Evolutionary conservation across 2,888 invertebrate genomes (phyloP), one percentile per base, ranked within the genome.

Genomic region (Stictocephala bisonia): DNA sequence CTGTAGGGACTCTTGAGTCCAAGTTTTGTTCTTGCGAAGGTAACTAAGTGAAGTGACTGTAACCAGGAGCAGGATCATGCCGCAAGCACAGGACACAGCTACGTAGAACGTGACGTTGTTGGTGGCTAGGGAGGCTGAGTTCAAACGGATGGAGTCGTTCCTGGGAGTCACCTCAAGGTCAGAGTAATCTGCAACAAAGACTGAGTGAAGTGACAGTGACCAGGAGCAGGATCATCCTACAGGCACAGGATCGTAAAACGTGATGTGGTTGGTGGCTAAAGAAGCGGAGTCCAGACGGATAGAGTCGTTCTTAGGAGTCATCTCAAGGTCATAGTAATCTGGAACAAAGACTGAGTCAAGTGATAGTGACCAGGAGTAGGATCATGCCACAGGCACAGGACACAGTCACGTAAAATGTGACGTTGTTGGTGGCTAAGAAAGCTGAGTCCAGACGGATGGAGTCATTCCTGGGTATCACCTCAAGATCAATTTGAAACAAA

Each of bases 171-270:
- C 20, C 26, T 73, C 70, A 6, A 27, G 41, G 44, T 64, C 64
- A 27, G 22, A 26, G 26, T 64, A 64, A 13, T 64, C 64, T 64
- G 22, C 11, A 20, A 60, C n/a, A n/a, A n/a, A n/a, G n/a, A n/a
- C 90, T 81, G 7, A 90, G 89, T 1, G 73, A 69, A 3, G 91
- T 89, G 0, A 90, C 90, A 1, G 90, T 89, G 29, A 90, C 88
- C 0, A 91, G 88, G 70, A 88, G 82, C 20, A 89, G 87, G 53
- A 91, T 84, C 64, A 92, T 87, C 13, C 90, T 93, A 67, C 93
- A 90, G 0, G 93, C 93, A 84, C 93, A 93, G 29, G 92, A 93
- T 94, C 91, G 81, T 94, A 91, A 74, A 93, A 84, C 1, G 91
- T 90, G 0, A 90, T 90, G 22, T 90, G 89, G 15, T 91, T 87